Evolutionary conservation across 1,140 invertebrate genomes (phyloP).

Genomic region (Lasioglossum baleicum): DNA sequence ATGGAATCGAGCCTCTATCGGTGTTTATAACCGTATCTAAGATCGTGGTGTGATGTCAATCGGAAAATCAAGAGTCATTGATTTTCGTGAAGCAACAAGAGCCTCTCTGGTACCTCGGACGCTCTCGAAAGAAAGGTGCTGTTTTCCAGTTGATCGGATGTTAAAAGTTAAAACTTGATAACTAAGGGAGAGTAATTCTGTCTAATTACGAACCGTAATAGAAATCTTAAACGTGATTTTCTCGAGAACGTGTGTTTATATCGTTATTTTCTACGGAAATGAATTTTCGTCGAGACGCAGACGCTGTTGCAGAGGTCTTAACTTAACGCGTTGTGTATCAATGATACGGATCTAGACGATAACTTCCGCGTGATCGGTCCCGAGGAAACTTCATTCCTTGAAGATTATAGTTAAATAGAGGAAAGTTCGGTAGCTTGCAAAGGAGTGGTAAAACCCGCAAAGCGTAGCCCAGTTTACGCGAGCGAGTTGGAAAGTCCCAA

Average conservation of each 20-base stretch:
- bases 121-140: neutral
- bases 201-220: no score
- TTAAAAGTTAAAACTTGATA: neutral
- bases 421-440: neutral
- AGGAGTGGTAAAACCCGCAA: neutral
- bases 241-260: no score
- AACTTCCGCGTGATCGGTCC: neutral
- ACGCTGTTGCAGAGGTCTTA: no score
- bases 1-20: neutral
- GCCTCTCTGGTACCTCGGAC: neutral
- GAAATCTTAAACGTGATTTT: no score
- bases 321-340: no score
- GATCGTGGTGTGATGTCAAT: neutral
- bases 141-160: neutral
- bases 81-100: neutral
- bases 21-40: slow-evolving; percentile 12
- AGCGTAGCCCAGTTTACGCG: neutral
- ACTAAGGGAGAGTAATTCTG: no score
- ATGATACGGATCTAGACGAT: neutral
- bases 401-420: neutral
- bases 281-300: no score
- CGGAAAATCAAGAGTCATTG: slow-evolving; percentile 12
- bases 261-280: no score
- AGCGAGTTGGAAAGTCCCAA: neutral
- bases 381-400: neutral